A percentile compares a stretch with the other conserved stretches of the same genome.
phyloP scores from a whole-genome alignment of 2,797 vertebrate genomes.

The Masticophis lateralis region DNA sequence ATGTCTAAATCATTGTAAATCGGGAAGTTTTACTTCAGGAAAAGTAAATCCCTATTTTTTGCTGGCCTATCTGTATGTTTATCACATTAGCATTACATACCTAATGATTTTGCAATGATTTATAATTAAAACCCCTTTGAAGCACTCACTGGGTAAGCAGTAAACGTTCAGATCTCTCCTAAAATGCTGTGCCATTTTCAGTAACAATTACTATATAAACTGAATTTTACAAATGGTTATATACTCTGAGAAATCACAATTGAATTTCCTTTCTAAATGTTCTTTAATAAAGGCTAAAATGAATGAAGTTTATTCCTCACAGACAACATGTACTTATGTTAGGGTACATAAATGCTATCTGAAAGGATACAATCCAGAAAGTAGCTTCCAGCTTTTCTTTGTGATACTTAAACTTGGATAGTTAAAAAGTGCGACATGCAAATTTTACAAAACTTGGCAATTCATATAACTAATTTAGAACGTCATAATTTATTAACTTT shows the following conservation, averaged over 20 bases:
- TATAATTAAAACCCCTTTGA: background rate
- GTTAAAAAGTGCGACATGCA: background rate
- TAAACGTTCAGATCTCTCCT: background rate
- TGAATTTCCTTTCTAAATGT: background rate
- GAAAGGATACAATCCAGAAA: background rate
- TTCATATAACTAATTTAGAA: background rate
- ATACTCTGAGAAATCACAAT: background rate
- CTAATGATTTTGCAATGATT: background rate
- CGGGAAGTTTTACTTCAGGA: background rate
- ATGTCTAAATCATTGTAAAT: background rate
- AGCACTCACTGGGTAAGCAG: background rate
- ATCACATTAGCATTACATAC: background rate
- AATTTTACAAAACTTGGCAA: background rate
- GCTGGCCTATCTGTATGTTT: background rate
- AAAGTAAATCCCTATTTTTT: background rate
- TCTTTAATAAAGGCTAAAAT: background rate
- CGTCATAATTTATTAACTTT: background rate
- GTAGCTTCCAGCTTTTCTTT: background rate
- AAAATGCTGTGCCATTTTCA: background rate
- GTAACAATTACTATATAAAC: background rate
- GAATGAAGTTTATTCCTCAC: background rate
- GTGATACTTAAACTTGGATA: background rate
- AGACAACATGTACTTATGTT: background rate
- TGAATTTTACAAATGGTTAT: background rate
- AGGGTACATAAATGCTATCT: background rate